Evolutionary conservation across 2,113 vertebrate genomes (phyloP), one percentile per base, ranked within the genome.

Genomic region (Dolichallabes microphthalmus): DNA sequence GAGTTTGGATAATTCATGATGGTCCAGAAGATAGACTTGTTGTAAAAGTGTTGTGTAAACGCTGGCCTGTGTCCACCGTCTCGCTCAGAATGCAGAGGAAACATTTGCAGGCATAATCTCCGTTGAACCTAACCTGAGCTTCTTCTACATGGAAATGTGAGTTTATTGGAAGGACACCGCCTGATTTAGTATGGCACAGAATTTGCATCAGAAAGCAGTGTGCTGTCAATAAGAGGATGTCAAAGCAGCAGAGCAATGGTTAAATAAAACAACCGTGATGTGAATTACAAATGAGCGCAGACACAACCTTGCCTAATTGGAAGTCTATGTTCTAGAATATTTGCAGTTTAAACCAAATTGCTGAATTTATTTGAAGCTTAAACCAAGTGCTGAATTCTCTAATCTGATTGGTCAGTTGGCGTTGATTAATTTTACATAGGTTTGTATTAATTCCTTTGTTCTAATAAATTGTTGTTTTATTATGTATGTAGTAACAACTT

Each of bases 131-230:
- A 90, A 91, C 91, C 89, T 68, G 82, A 89, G 84, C 76, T 73
- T 68, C 85, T 88, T 79, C 88, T 88, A 90, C 86, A 90, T 91
- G 92, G 90, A 93, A 93, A 94, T 93, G 89, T 91, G 91, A 15
- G 87, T 85, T 61, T 85, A 85, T 88, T 83, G 90, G 85, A 89
- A 90, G 88, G 85, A 82, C 89, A 93, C 92, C 90, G 92, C 93
- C 90, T 69, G 86, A 88, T 92, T 88, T 88, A 85, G 85, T 39
- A 80, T 79, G 85, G 82, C 83, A 57, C 86, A 80, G 85, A 89
- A 93, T 94, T 93, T 94, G 90, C 91, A 94, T 92, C 79, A 82
- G 80, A 90, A 81, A 66, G 60, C 22, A 53, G 64, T 45, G 78
- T 52, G 35, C 27, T 19, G 17, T 60, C 61, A 68, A 30, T 61